Evolutionary conservation across 2,888 invertebrate species (phyloP).

Genomic region (Cephonodes hylas): DNA sequence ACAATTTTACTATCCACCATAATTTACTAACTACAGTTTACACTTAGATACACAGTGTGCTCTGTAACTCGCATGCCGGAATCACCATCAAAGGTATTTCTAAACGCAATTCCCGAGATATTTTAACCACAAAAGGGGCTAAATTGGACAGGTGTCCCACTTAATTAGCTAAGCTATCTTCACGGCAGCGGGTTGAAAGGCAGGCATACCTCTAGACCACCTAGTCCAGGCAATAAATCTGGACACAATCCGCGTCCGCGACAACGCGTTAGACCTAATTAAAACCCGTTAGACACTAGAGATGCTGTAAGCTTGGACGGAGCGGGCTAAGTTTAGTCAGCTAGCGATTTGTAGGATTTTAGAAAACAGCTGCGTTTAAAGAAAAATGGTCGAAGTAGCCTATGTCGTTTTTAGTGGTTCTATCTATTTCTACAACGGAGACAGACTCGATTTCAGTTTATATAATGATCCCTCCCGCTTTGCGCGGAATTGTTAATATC

Average conservation of each 20-base stretch:
- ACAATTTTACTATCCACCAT: too few relatives aligned
- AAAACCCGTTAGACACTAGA: slow-evolving; percentile 49
- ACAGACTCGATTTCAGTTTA: too few relatives aligned
- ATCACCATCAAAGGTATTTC: not conserved
- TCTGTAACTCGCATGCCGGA: not conserved
- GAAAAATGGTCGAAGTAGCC: not conserved
- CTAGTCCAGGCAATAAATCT: slow-evolving; percentile 46
- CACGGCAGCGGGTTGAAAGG: not conserved
- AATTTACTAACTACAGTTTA: too few relatives aligned
- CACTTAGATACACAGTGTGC: too few relatives aligned
- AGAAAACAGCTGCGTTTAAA: too few relatives aligned
- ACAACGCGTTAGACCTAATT: slow-evolving; percentile 61
- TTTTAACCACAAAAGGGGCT: not conserved
- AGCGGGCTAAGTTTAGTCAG: slow-evolving; percentile 6
- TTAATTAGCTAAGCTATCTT: slow-evolving; percentile 7
- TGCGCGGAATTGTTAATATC: too few relatives aligned
- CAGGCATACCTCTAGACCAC: not conserved
- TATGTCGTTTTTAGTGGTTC: too few relatives aligned
- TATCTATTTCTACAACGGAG: too few relatives aligned
- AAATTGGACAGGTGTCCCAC: not conserved
- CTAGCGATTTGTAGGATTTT: not conserved
- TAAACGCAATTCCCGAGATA: not conserved
- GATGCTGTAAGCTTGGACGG: slow-evolving; percentile 37
- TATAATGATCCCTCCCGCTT: too few relatives aligned
- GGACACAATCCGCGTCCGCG: slow-evolving; percentile 31